Percentiles rank a stretch among this genome's conserved stretches.
Evolutionary conservation across 64 coral and sea anemone species (phyloP).

Genomic region (Acropora yongei): DNA sequence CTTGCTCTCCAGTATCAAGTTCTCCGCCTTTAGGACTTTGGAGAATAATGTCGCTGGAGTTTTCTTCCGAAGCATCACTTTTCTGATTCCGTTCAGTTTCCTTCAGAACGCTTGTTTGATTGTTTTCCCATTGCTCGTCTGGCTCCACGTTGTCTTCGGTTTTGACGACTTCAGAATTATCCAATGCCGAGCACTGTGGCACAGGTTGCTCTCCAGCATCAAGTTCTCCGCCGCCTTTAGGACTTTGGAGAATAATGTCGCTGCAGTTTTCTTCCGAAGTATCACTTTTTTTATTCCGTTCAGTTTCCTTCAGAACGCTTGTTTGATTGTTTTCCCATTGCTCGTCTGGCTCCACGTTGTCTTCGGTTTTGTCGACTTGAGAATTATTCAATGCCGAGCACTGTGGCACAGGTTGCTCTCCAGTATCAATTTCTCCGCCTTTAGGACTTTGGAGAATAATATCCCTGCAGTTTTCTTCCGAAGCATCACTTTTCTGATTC

Average conservation of each 20-base stretch:
- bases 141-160: neutral
- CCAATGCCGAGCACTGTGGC: neutral
- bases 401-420: neutral
- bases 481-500: too few relatives aligned
- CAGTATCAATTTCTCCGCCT: neutral
- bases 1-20: neutral
- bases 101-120: neutral
- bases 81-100: too few relatives aligned
- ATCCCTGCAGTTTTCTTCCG: too few relatives aligned
- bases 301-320: too few relatives aligned
- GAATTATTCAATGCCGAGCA: neutral
- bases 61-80: too few relatives aligned
- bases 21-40: neutral
- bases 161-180: neutral
- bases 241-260: neutral
- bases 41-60: neutral
- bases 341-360: neutral
- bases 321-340: neutral
- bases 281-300: too few relatives aligned
- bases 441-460: neutral
- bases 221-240: neutral
- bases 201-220: neutral
- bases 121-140: neutral
- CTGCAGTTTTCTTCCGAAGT: too few relatives aligned
- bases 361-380: neutral